Evolutionary conservation across 2,888 invertebrate species (phyloP), one percentile per base, ranked within the genome.

Genomic region (Lissonota sp.): DNA sequence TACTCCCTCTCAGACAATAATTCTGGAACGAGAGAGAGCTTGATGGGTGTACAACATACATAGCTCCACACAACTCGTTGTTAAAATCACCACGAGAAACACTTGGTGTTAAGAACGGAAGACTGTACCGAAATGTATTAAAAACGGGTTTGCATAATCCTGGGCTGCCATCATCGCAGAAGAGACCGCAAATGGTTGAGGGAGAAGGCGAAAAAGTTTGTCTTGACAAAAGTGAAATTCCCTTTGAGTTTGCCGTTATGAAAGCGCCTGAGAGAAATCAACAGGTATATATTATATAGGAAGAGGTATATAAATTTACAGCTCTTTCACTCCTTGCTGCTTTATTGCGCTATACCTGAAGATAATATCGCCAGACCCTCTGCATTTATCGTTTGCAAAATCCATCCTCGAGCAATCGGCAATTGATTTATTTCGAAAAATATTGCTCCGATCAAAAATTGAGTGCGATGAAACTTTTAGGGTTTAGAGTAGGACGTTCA

Each of bases 161-260:
- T 37, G 26, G 26, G 1, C 60, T n/a, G 5, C 8, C 14, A 26
- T 42, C 16, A 42, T 72, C 42, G 42, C 14, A n/a, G 42, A 44
- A 16, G 5, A 72, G 51, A 72, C 39, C 14, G 12, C 49, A 5
- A 46, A 51, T 49, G 66, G 71, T 26, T 26, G 62, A 66, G 58
- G 14, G 69, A 83, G 75, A 40, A 26, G 10, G 58, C 67, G 77
- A 51, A 87, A 86, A 84, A 82, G 80, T 86, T 82, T 84, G 80
- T 84, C 84, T 70, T 80, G 84, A 83, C 81, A 85, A 87, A 87
- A 87, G 88, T 88, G 86, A 88, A 88, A 88, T 86, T 83, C 76
- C 37, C 66, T 69, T 44, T 57, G 8, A 42, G 73, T 42, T 49
- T 72, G 63, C 74, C 58, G 70, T 78, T 83, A 78, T 69, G 78